phyloP scores from a whole-genome alignment of 2,797 vertebrate genomes.

The Sitta carolinensis region DNA sequence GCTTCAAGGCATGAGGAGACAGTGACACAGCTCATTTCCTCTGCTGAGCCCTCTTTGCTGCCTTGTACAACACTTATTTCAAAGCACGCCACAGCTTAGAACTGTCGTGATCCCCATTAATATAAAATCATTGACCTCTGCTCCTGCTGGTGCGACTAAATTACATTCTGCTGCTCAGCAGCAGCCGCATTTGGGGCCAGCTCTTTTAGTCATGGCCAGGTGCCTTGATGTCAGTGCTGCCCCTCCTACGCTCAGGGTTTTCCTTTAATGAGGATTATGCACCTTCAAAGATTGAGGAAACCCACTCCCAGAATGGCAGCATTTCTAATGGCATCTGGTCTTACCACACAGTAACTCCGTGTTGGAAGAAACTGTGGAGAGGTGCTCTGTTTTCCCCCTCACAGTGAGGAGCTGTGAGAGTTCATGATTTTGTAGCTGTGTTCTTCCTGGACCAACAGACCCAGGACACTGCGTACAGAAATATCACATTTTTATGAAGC shows the following conservation, averaged over 20 bases:
- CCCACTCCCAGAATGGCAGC: slow-evolving; percentile 65
- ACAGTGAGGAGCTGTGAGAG: slow-evolving; percentile 23
- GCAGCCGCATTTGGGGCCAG: slow-evolving; percentile 78
- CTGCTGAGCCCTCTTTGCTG: slow-evolving; percentile 75
- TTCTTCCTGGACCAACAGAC: background rate
- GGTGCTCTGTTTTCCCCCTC: background rate
- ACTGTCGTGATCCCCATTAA: slow-evolving; percentile 85
- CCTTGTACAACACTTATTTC: slow-evolving; percentile 83
- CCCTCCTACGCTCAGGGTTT: slow-evolving; percentile 73
- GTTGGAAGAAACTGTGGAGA: slow-evolving; percentile 6
- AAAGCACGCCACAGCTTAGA: slow-evolving; percentile 81
- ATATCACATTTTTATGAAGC: slow-evolving; percentile 58
- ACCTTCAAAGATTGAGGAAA: slow-evolving; percentile 77
- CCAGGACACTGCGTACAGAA: slow-evolving; percentile 5
- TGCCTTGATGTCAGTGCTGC: slow-evolving; percentile 77
- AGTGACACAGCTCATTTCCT: slow-evolving; percentile 82
- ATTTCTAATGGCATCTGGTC: slow-evolving; percentile 70
- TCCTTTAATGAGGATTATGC: slow-evolving; percentile 81
- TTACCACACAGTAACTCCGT: slow-evolving; percentile 20
- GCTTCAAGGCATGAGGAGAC: slow-evolving; percentile 76
- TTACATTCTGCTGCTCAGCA: slow-evolving; percentile 84
- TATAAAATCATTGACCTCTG: slow-evolving; percentile 87
- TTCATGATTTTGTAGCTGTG: slow-evolving; percentile 15
- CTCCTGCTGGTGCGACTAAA: slow-evolving; percentile 80
- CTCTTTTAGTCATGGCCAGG: slow-evolving; percentile 77